Evolutionary conservation across 2,888 invertebrate genomes (phyloP), one percentile per base, ranked within the genome.

Genomic region (Meganola albula): DNA sequence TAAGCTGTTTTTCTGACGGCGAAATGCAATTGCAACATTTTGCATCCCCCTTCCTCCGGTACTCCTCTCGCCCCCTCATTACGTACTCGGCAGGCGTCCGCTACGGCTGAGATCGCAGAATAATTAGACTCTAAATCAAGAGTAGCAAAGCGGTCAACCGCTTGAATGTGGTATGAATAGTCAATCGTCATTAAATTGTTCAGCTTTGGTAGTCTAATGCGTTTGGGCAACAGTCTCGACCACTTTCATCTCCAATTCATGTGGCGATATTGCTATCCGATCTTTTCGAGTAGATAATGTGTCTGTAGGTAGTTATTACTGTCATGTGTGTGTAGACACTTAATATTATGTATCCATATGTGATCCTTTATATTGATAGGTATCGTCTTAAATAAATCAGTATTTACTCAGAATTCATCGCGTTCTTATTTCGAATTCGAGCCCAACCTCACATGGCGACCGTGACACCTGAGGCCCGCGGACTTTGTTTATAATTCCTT

Each of bases 151-250:
- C 80, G 83, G 79, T 82, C 82, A 78, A 73, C 78, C 80, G 65
- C 69, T 73, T 70, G 74, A 74, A 77, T 80, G 75, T 76, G 75
- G 76, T 76, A 82, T 83, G 83, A 84, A 83, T 83, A 83, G 82
- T 80, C 82, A 82, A 83, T 82, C 74, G 77, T 80, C 83, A 84
- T 84, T 83, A 82, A 80, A 83, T 79, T 74, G 79, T 82, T 82
- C 79, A 70, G 80, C 77, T 79, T 78, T 83, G 79, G 74, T 78
- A 79, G 78, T 79, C 78, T 77, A 78, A 80, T 76, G 68, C 69
- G 71, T 61, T 62, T 58, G 55, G 57, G 59, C 58, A 54, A 54
- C 59, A 49, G 52, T 50, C 53, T 44, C 40, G 31, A 31, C 48
- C 49, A 44, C 40, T 48, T 46, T 37, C 40, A 44, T 52, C 41